phyloP scores from a whole-genome alignment of 1,140 invertebrate species.

The Ips nitidus region DNA sequence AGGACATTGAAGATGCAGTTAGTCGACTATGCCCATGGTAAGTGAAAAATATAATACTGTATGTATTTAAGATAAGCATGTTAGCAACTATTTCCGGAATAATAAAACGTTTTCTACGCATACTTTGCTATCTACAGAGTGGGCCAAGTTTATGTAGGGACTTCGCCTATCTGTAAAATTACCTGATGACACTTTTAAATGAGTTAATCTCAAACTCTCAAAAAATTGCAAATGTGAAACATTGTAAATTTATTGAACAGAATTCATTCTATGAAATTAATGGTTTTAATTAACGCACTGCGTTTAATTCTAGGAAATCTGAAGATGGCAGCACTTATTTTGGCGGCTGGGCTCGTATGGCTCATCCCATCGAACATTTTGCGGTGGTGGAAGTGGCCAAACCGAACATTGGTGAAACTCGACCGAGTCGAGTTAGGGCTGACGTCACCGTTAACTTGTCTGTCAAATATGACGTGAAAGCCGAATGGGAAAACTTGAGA shows the following conservation, averaged over 20 bases:
- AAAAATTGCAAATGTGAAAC: too few relatives aligned
- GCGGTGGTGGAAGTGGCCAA: constrained; percentile 93
- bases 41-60: constrained; percentile 36
- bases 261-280: neutral
- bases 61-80: too few relatives aligned
- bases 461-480: constrained; percentile 86
- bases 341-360: constrained; percentile 98
- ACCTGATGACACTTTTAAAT: too few relatives aligned
- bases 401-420: constrained; percentile 88
- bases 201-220: too few relatives aligned
- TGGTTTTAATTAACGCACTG: too few relatives aligned
- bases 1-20: constrained; percentile 97
- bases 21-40: constrained; percentile 93
- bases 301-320: constrained; percentile 59
- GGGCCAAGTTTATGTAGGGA: too few relatives aligned
- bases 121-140: too few relatives aligned
- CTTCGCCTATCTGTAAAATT: too few relatives aligned
- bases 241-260: neutral
- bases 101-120: too few relatives aligned
- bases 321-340: constrained; percentile 88
- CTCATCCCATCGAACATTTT: constrained; percentile 90
- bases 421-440: constrained; percentile 90
- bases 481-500: constrained; percentile 94
- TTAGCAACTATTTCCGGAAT: too few relatives aligned
- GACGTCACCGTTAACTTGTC: constrained; percentile 93